phyloP scores from a whole-genome alignment of 2,888 invertebrate genomes.

The Biston stratarius region DNA sequence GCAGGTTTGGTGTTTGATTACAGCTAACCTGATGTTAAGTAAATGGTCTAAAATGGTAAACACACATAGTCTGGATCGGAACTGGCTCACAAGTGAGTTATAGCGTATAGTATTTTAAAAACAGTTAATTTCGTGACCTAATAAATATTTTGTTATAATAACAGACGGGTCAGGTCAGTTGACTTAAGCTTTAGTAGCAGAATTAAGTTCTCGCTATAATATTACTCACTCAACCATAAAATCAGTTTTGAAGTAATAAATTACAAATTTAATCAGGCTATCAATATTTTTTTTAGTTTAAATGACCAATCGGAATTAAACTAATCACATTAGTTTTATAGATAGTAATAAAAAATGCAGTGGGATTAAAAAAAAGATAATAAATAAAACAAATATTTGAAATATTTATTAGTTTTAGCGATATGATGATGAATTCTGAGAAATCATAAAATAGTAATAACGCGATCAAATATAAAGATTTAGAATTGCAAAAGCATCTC shows the following conservation, averaged over 20 bases:
- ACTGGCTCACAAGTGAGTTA: not conserved
- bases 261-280: slow-evolving; percentile 10
- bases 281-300: slow-evolving; percentile 13
- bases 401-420: slow-evolving; percentile 18
- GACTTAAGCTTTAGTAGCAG: not conserved
- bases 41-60: no score
- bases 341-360: slow-evolving; percentile 10
- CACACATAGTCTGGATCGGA: no score
- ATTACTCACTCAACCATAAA: slow-evolving; percentile 13
- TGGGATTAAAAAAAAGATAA: slow-evolving; percentile 2
- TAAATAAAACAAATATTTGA: slow-evolving; percentile 18
- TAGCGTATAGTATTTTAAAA: not conserved
- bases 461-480: slow-evolving; percentile 1
- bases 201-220: slow-evolving; percentile 3
- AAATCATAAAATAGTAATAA: slow-evolving; percentile 14
- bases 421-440: slow-evolving; percentile 15
- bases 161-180: not conserved
- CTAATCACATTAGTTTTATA: slow-evolving; percentile 18
- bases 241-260: slow-evolving; percentile 30
- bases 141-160: slow-evolving; percentile 2
- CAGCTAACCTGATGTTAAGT: no score
- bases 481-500: slow-evolving; percentile 2
- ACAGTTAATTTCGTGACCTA: not conserved
- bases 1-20: no score
- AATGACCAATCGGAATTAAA: slow-evolving; percentile 8